Evolutionary conservation across 2,888 invertebrate species (phyloP).

Genomic region (Nomada lathburiana): DNA sequence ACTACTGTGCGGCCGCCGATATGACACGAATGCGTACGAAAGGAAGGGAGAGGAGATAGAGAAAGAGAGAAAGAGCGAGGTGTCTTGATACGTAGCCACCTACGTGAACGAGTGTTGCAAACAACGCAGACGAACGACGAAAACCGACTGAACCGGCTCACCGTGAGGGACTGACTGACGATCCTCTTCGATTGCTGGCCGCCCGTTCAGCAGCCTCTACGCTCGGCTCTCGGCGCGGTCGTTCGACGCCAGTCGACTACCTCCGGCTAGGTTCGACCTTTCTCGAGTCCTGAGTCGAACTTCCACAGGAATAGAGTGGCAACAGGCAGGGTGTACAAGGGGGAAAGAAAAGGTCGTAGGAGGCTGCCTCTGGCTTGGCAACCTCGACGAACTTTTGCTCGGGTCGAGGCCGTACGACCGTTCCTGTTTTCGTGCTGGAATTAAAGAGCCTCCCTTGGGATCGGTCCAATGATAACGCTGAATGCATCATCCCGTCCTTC

Average conservation of each 20-base stretch:
- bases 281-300: slow-evolving; percentile 46
- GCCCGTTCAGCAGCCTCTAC: slow-evolving; percentile 54
- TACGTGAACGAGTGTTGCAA: slow-evolving; percentile 41
- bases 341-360: slow-evolving; percentile 10
- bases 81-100: slow-evolving; percentile 41
- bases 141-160: slow-evolving; percentile 72
- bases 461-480: slow-evolving; percentile 52
- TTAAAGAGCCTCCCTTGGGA: slow-evolving; percentile 55
- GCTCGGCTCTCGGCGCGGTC: slow-evolving; percentile 58
- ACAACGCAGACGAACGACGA: slow-evolving; percentile 41
- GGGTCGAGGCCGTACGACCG: slow-evolving; percentile 75
- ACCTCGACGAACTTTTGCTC: slow-evolving; percentile 75
- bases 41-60: not conserved
- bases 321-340: not conserved
- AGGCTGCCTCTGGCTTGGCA: slow-evolving; percentile 63
- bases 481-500: slow-evolving; percentile 24
- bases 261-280: slow-evolving; percentile 58
- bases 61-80: slow-evolving; percentile 20
- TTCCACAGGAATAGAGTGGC: slow-evolving; percentile 16
- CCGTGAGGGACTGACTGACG: slow-evolving; percentile 75
- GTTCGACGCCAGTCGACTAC: slow-evolving; percentile 58
- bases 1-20: slow-evolving; percentile 5
- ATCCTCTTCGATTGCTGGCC: slow-evolving; percentile 50
- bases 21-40: slow-evolving; percentile 29
- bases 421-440: slow-evolving; percentile 65